A percentile compares a stretch with the other conserved stretches of the same genome.
These are phyloP conservation scores for Lutjanus erythropterus DNA, from an alignment of 2,113 vertebrate species.

Conservation along the genomic window DNA sequence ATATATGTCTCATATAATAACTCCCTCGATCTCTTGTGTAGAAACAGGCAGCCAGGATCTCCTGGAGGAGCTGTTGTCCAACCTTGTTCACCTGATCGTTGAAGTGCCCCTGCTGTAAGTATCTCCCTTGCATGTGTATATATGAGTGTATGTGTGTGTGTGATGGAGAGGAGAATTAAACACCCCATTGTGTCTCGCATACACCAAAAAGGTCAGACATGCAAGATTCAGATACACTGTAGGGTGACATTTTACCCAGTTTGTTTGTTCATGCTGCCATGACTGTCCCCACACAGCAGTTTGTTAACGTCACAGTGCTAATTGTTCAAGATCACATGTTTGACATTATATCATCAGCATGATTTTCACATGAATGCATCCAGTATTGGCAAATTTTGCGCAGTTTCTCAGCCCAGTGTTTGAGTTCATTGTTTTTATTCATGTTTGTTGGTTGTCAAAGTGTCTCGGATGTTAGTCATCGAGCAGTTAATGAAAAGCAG, in stretches of 20 bases:
- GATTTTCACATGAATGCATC: not conserved
- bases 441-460: conserved; percentile 28
- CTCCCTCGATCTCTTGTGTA: conserved; percentile 57
- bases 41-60: conserved; percentile 90
- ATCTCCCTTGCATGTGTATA: not conserved
- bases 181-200: not conserved
- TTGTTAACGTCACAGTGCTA: conserved; percentile 7
- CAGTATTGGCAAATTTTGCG: not conserved
- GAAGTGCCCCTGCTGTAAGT: conserved; percentile 98
- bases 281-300: not conserved
- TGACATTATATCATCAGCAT: conserved; percentile 9
- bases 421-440: conserved; percentile 18
- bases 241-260: conserved; percentile 11
- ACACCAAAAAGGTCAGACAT: conserved; percentile 33
- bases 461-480: conserved; percentile 45
- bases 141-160: not conserved
- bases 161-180: conserved; percentile 4
- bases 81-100: conserved; percentile 95
- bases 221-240: not conserved
- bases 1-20: conserved; percentile 48
- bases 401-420: conserved; percentile 10
- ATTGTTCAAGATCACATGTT: conserved; percentile 23
- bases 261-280: not conserved
- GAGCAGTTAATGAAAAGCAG: conserved; percentile 46
- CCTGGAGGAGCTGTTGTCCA: conserved; percentile 94